Base-by-base conservation (phyloP, 2,797 vertebrate species). In the Intellagama lesueurii region DNA sequence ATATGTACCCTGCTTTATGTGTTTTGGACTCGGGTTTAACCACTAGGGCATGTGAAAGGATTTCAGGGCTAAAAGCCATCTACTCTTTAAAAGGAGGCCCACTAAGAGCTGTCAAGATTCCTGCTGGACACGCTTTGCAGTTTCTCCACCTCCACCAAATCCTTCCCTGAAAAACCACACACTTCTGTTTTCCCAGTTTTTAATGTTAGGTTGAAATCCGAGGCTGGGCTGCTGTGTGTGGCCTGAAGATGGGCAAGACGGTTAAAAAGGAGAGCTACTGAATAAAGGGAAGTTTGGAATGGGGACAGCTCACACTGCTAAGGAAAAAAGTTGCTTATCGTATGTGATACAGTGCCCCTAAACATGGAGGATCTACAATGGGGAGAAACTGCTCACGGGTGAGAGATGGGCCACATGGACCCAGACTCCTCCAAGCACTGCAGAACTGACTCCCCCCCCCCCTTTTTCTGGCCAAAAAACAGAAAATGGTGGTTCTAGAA, bases 1-100 rank as follows among this genome's bases (percentile, higher is more conserved):
- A 83, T 35, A 75, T 83, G 91, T 66, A 83, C 88, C 88, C 85
- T 85, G 89, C 85, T 86, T 91, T 81, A 84, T 83, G 83, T 70
- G 28, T 69, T 76, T 81, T 66, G 85, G 69, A 16, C 7, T 28
- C 81, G 44, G 85, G 92, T 93, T n/a, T 26, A 92, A 83, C 40
- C 75, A 85, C 84, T 89, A 88, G 81, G 60, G 2, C 30, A 11
- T 17, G 85, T n/a, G 83, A 66, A 44, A 82, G 47, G 85, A 81
- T 89, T 93, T 92, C 90, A 94, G 91, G 86, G 49, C 81, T 0
- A 79, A 69, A 30, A 0, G 7, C 40, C 8, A 0, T 40, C 2
- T 56, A 87, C 79, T n/a, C 80, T 79, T 91, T 91, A 91, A 64
- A 47, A 56, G n/a, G 68, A 72, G 78, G 56, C 32, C 7, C n/a